Conservation (phyloP, 1,140 invertebrate genomes). For the Cheumatopsyche charites region DNA sequence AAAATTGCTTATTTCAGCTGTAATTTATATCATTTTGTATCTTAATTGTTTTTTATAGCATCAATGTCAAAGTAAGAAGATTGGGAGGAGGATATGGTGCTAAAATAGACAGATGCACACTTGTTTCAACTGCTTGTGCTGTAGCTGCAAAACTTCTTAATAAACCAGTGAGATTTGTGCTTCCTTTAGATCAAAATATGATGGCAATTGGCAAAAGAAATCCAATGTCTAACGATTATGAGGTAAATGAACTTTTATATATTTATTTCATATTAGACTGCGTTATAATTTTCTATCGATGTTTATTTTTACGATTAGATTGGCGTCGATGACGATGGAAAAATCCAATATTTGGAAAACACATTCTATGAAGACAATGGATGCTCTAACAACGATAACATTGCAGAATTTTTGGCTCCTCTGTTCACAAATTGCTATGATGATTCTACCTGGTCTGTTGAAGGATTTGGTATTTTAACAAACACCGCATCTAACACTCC, state of each 20-base stretch:
- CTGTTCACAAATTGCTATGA: conserved; percentile 68
- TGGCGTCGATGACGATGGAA: conserved; percentile 68
- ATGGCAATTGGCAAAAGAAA: conserved; percentile 67
- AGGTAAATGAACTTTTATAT: conserved; percentile 52
- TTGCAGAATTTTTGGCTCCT: conserved; percentile 50
- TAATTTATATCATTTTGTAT: not conserved
- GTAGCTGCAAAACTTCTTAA: conserved; percentile 67
- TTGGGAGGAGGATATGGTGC: conserved; percentile 76
- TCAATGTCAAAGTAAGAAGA: conserved; percentile 68
- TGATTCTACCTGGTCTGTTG: conserved; percentile 59
- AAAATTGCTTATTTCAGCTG: not conserved
- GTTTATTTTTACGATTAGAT: conserved; percentile 54
- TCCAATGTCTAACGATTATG: conserved; percentile 60
- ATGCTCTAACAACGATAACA: conserved; percentile 64
- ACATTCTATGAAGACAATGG: conserved; percentile 70
- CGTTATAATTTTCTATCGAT: too few relatives aligned
- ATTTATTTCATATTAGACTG: too few relatives aligned
- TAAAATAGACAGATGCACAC: conserved; percentile 66
- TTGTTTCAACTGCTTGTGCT: conserved; percentile 66
- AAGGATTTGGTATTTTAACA: conserved; percentile 64
- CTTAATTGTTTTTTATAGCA: conserved; percentile 55
- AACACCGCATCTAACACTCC: conserved; percentile 70
- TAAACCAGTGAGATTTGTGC: conserved; percentile 68
- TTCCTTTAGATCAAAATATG: conserved; percentile 72
- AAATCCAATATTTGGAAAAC: conserved; percentile 69